Percentiles rank a stretch among this genome's conserved stretches.
phyloP scores from a whole-genome alignment of 2,797 vertebrate species.

The Urocyon cinereoargenteus region DNA sequence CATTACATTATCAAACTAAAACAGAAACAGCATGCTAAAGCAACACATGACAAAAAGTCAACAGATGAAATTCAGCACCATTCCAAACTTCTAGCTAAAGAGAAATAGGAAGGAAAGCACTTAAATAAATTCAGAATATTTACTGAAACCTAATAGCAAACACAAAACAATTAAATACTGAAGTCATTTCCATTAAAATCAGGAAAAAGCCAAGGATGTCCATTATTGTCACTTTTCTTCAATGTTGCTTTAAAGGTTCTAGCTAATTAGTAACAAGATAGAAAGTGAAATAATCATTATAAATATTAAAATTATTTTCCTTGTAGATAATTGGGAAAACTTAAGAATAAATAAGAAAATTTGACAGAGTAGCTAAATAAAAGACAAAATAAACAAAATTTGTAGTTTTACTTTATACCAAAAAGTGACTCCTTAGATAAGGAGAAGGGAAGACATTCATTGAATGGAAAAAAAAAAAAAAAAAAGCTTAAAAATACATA shows the following conservation, averaged over 20 bases:
- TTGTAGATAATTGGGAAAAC: constrained; percentile 48
- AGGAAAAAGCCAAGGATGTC: background rate
- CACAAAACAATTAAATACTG: constrained; percentile 9
- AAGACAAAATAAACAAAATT: constrained; percentile 40
- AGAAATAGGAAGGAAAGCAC: background rate
- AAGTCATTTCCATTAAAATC: background rate
- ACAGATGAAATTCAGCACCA: background rate
- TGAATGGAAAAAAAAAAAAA: background rate
- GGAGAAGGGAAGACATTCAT: constrained; percentile 42
- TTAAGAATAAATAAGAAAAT: constrained; percentile 52
- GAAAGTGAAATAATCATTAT: constrained; percentile 15
- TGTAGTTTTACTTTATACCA: background rate
- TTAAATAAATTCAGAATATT: constrained; percentile 14
- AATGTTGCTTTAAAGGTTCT: constrained; percentile 26
- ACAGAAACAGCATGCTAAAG: background rate
- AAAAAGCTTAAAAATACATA: background rate
- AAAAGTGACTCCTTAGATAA: constrained; percentile 33
- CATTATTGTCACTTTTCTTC: background rate
- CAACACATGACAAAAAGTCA: background rate
- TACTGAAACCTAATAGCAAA: constrained; percentile 18
- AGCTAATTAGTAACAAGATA: background rate
- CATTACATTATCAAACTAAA: background rate
- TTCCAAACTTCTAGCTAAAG: background rate
- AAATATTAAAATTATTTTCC: constrained; percentile 36
- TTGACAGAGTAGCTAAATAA: background rate